Conservation (phyloP, 2,113 vertebrate species). For the Myrmophylax atrothorax region DNA sequence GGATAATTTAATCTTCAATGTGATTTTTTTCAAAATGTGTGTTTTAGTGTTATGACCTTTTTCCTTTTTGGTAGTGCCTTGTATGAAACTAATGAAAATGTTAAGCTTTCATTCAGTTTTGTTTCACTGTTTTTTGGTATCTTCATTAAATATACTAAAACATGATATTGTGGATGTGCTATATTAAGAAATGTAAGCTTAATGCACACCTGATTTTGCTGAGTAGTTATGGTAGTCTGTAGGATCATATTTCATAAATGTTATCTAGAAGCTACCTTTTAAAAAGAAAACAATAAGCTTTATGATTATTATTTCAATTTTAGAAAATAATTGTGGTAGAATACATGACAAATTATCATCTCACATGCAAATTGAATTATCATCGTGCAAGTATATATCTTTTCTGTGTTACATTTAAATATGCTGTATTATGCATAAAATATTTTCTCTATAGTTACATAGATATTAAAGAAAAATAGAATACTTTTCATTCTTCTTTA, state of each 20-base stretch:
- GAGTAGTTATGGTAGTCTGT: not conserved
- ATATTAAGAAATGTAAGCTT: conserved; percentile 7
- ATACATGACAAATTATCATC: not conserved
- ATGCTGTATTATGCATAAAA: not conserved
- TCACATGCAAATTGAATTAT: not conserved
- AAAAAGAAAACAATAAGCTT: not conserved
- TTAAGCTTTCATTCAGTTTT: conserved; percentile 6
- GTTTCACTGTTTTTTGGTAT: conserved; percentile 12
- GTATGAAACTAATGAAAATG: conserved; percentile 21
- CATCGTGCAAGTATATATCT: not conserved
- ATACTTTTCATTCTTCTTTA: not conserved
- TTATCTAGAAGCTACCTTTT: not conserved
- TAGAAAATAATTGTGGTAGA: not conserved
- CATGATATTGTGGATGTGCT: not conserved
- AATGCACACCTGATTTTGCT: not conserved
- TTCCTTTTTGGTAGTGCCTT: not conserved
- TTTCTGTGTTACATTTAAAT: not conserved
- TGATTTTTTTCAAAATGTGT: not conserved
- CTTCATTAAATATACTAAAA: not conserved
- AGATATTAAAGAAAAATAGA: not conserved
- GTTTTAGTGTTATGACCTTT: not conserved
- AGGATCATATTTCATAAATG: not conserved
- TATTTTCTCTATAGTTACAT: not conserved
- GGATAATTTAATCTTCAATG: conserved; percentile 41
- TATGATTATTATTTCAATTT: not conserved